Conservation (phyloP, 2,113 vertebrate genomes). For the Fulmarus glacialis region DNA sequence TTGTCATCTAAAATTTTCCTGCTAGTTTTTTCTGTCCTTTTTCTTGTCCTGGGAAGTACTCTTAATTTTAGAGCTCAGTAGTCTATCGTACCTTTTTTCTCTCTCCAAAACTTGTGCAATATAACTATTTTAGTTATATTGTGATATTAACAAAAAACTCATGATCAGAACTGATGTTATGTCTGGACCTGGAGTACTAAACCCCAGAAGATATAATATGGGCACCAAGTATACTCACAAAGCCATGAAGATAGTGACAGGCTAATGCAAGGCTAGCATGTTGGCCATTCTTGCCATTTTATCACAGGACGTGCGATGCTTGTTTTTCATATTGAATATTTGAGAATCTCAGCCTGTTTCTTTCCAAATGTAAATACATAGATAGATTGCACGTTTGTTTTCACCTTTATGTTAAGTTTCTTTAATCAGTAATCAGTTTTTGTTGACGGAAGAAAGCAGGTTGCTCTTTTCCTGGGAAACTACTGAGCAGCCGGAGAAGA, state of each 20-base stretch:
- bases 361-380: not conserved
- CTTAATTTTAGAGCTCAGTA: not conserved
- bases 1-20: not conserved
- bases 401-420: not conserved
- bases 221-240: not conserved
- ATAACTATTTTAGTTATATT: not conserved
- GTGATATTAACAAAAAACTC: not conserved
- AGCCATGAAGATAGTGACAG: not conserved
- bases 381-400: not conserved
- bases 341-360: not conserved
- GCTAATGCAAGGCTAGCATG: not conserved
- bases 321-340: not conserved
- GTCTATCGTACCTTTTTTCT: not conserved
- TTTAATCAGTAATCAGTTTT: not conserved
- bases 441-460: not conserved
- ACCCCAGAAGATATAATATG: not conserved
- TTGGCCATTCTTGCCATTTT: not conserved
- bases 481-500: not conserved
- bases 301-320: not conserved
- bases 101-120: not conserved
- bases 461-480: not conserved
- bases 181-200: not conserved
- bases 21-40: not conserved
- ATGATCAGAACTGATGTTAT: not conserved
- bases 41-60: not conserved